Base-by-base conservation (phyloP, 2,797 vertebrate genomes). In the Agapornis canus region DNA sequence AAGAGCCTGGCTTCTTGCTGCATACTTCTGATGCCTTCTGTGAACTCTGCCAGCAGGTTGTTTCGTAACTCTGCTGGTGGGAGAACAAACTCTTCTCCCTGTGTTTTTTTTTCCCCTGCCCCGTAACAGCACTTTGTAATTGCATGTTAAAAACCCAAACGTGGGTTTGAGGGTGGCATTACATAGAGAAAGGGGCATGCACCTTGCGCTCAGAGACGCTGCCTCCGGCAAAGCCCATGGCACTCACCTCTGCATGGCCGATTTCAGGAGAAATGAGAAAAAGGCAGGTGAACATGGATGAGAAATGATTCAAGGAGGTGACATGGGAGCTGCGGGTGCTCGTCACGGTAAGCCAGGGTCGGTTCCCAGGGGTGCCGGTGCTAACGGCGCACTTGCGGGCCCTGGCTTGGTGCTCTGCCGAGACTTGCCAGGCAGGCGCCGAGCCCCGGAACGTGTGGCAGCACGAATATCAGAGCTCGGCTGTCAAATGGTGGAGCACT, bases 21-120 rank as follows among this genome's bases (percentile, higher is more conserved):
- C 96, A 91, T 95, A 78, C 69, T 91, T 96, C 57, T 87, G 90
- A 90, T 96, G 85, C 93, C 80, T 95, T 43, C 88, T 9, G 80
- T 54, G 31, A 91, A 91, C 90, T 92, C 76, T 77, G 32, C 70
- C 32, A 43, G 88, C 90, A 86, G 82, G 80, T 84, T 92, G 88
- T 94, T 92, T 95, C 47, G 49, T 92, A 95, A 91, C 79, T 95
- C 94, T 4, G 78, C 7, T 23, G 79, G 54, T 43, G 69, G 45
- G 48, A 76, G 79, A 49, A 10, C 90, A 29, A 59, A 49, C 69
- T 88, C 49, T 23, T 42, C 63, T 69, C 69, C 42, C 27, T 56
- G 23, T 0, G 31, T 68, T 57, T 69, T 37, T 69, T 40, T 37
- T 40, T 40, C 6, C 10, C n/a, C 26, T 78, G 82, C 51, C 84